Evolutionary conservation across 2,888 invertebrate genomes (phyloP), one percentile per base, ranked within the genome.

Genomic region (Agrypnus murinus): DNA sequence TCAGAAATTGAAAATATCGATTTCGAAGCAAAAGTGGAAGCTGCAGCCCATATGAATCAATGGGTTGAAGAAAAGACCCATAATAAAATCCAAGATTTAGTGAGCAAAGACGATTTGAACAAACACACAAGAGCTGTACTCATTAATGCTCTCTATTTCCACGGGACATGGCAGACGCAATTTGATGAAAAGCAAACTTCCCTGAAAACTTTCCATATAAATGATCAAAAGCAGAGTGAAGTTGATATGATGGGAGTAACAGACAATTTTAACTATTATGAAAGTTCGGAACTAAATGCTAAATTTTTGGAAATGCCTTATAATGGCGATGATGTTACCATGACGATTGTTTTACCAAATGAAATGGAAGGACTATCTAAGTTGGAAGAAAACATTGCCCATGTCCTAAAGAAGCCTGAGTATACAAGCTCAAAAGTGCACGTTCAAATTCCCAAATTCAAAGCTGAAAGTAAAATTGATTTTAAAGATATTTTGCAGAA

Each of bases 1-100:
- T 89, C 92, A 1, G 88, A 87, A 5, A 87, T 91, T 2, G 88
- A 92, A 72, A 78, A 77, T 62, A 65, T 84, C 1, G 77, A 84
- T 62, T 82, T 81, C 53, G 31, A 7, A 10, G 15, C 65, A 40
- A 45, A 10, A 7, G 38, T 31, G 19, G 19, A 17, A 53, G 78
- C 84, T 0, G 80, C 83, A 0, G 17, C 64, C 2, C 66, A 40
- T 0, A 85, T 85, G 7, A 85, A 85, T 71, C 53, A 77, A 34
- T 85, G 84, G 84, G 84, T 85, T 1, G 81, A 81, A 69, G 59
- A 75, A 9, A 78, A 81, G 64, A 85, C 85, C 4, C 79, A 83
- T 65, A 66, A 81, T 31, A 83, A 65, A 77, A 85, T 85, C 31
- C 75, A 80, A 31, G 71, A 81, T 57, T 53, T 85, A 3, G 73